Evolutionary conservation across 2,888 invertebrate species (phyloP).

Genomic region (Melinaea marsaeus): DNA sequence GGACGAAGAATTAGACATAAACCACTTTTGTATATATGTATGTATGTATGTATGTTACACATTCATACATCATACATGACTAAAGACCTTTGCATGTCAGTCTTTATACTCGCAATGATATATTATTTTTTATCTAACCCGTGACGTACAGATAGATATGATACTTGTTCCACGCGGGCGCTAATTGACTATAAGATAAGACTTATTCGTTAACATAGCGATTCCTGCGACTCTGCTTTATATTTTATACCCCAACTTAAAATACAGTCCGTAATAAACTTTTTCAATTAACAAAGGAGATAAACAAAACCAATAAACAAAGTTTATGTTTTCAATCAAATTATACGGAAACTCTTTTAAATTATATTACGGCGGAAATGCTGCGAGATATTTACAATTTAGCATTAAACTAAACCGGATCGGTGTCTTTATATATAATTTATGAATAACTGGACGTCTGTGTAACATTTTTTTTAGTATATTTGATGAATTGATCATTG

Average conservation of each 20-base stretch:
- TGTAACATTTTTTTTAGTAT: no score
- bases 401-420: no score
- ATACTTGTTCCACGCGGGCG: conserved; percentile 21
- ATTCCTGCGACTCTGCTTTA: neutral
- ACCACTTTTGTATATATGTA: conserved; percentile 2
- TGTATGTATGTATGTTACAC: conserved; percentile 9
- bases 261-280: neutral
- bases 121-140: conserved; percentile 34
- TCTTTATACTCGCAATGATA: conserved; percentile 34
- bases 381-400: no score
- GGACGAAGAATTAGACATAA: neutral
- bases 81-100: conserved; percentile 39
- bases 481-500: no score
- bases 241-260: neutral
- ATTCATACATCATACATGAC: conserved; percentile 36
- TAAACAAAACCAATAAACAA: no score
- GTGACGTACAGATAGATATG: conserved; percentile 31
- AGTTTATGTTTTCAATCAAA: no score
- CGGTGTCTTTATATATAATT: no score
- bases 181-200: conserved; percentile 24
- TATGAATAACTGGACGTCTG: no score
- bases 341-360: no score
- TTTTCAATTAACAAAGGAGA: neutral
- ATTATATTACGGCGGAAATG: no score
- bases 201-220: conserved; percentile 6